Evolutionary conservation across 2,797 vertebrate genomes (phyloP), one percentile per base, ranked within the genome.

Genomic region (Rhyacichthys aspro): DNA sequence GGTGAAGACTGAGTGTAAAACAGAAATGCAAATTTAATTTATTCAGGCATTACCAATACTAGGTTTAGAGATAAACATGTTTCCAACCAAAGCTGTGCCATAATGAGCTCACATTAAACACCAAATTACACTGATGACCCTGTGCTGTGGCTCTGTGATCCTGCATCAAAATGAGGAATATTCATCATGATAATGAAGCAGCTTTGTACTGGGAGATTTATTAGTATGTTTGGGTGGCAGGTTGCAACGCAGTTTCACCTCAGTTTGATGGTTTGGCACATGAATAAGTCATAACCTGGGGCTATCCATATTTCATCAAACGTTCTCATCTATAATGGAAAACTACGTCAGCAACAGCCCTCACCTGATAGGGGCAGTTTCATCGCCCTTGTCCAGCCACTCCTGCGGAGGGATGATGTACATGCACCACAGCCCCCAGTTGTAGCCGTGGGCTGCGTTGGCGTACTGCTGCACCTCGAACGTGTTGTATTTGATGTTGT

Each of bases 391-490:
- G 85, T 98, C 96, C 67, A 99, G 93, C 97, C 97, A 99, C 74
- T 97, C 97, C 89, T 95, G 96, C 0, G 97, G 97, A 0, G 97
- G 97, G 69, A 96, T 95, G 76, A 99, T 98, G 88, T 99, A 99
- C 97, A 98, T 98, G 82, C 97, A 99, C 97, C 97, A 99, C 66
- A 99, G 91, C 0, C 96, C 97, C 97, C 97, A 99, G 93, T 96
- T 98, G 89, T 98, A 99, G 79, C 97, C 97, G 0, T 99, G 97
- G 54, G 97, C 97, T 0, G 97, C 96, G 0, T 96, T 98, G 79
- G 96, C 96, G 0, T 98, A 99, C 74, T 98, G 97, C 89, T 99
- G 97, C 74, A 99, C 96, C 74, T 98, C 97, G 0, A 99, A 99
- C 0, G 95, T 97, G 92, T 96, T 98, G 88, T 95, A 98, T 76